phyloP scores from a whole-genome alignment of 2,888 invertebrate genomes.

The Caenorhabditis wallacei region DNA sequence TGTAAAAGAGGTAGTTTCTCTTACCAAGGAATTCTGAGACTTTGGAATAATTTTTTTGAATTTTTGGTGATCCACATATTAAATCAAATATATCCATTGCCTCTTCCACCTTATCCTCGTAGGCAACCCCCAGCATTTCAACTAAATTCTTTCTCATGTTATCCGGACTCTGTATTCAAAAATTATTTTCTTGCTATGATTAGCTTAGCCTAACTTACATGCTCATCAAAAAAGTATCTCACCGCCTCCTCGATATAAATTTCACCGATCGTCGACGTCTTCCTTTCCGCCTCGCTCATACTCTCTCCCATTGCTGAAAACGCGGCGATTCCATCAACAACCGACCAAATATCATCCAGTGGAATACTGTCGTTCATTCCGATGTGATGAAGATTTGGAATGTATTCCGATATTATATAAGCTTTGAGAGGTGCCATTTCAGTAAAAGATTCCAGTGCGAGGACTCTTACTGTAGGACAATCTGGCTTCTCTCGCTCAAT shows the following conservation, averaged over 20 bases:
- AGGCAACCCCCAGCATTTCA: conserved; percentile 30
- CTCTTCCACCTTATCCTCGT: conserved; percentile 50
- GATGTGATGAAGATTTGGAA: conserved; percentile 46
- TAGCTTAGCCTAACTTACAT: conserved; percentile 15
- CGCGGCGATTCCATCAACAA: conserved; percentile 49
- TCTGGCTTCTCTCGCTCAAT: conserved; percentile 30
- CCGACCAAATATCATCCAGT: conserved; percentile 18
- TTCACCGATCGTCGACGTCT: conserved; percentile 31
- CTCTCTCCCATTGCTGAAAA: conserved; percentile 59
- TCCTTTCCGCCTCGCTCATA: conserved; percentile 34
- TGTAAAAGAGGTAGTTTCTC: neutral
- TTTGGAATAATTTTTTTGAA: conserved; percentile 48
- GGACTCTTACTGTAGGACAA: conserved; percentile 37
- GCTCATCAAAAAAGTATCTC: conserved; percentile 27
- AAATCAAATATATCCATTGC: conserved; percentile 53
- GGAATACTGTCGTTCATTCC: conserved; percentile 37
- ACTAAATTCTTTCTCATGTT: conserved; percentile 38
- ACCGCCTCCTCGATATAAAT: conserved; percentile 45
- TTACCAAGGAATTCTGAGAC: conserved; percentile 37
- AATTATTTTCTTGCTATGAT: neutral
- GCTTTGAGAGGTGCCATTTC: conserved; percentile 44
- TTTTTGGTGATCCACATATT: conserved; percentile 10
- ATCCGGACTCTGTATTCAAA: conserved; percentile 38
- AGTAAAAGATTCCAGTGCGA: conserved; percentile 31
- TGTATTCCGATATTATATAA: conserved; percentile 45